Evolutionary conservation across 2,797 vertebrate genomes (phyloP).

Genomic region (Urosaurus nigricauda): DNA sequence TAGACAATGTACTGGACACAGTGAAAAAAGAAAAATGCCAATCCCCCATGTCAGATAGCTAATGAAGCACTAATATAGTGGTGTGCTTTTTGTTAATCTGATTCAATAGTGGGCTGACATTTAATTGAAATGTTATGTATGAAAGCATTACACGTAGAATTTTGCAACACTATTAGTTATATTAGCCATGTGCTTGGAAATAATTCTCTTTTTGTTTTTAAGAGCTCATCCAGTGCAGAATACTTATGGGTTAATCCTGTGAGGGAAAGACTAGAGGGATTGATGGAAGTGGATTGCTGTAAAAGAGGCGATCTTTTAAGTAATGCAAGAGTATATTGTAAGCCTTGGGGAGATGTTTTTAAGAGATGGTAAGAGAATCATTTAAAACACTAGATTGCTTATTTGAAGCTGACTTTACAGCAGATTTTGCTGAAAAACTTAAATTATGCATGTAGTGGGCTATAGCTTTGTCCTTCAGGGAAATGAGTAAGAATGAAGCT

Average conservation of each 20-base stretch:
- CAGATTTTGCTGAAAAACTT: constrained; percentile 49
- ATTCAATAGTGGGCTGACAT: constrained; percentile 19
- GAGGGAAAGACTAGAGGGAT: neutral
- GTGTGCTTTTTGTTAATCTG: constrained; percentile 16
- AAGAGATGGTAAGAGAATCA: constrained; percentile 36
- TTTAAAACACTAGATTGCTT: constrained; percentile 48
- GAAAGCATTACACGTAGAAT: constrained; percentile 24
- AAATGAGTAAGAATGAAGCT: constrained; percentile 62
- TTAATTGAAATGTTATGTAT: neutral
- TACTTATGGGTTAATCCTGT: constrained; percentile 27
- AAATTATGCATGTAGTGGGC: constrained; percentile 64
- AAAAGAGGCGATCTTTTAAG: constrained; percentile 43
- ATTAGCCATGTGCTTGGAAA: neutral
- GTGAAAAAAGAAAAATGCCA: too few relatives aligned
- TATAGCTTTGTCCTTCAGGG: constrained; percentile 54
- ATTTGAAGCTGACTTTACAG: constrained; percentile 39
- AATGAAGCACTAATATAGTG: too few relatives aligned
- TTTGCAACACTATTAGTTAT: constrained; percentile 45
- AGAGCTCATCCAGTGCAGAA: constrained; percentile 58
- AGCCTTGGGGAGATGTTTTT: constrained; percentile 40
- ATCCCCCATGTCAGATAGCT: too few relatives aligned
- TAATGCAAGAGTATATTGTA: constrained; percentile 33
- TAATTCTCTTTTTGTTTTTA: constrained; percentile 49
- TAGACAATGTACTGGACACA: too few relatives aligned
- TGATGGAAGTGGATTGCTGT: constrained; percentile 6